Evolutionary conservation across 2,797 vertebrate genomes (phyloP), one percentile per base, ranked within the genome.

Genomic region (Chromobotia macracanthus): DNA sequence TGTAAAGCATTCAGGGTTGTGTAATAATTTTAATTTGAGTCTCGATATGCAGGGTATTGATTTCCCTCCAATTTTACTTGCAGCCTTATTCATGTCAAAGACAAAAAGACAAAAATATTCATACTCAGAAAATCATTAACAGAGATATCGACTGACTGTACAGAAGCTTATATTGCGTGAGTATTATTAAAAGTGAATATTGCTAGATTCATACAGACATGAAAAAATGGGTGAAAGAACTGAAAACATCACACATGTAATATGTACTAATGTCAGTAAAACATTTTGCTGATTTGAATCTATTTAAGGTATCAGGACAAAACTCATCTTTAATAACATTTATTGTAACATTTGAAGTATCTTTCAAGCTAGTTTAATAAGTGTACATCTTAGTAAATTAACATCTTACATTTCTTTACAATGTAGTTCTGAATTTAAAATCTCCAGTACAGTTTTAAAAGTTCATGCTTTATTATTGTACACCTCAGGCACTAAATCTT

Each of bases 1-100:
- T 21, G 1, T 19, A 35, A 31, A 18, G 50, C 55, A 35, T 50
- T 71, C 10, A 71, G 15, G 44, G 65, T 46, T 58, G 18, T 6
- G 6, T 51, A 9, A 21, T 0, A 65, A 74, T n/a, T n/a, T n/a
- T n/a, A 82, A 88, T 67, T 35, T 0, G 72, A 18, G 50, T 78
- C 81, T 87, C 48, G 83, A 83, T 85, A 72, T 64, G 58, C 58
- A 21, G n/a, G 23, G 61, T 3, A 79, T 65, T 64, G 60, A 64
- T 72, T 72, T 3, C 4, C 16, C 21, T 67, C 65, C 51, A 53
- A 53, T 60, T 77, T 35, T 3, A 31, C 35, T 70, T 44, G 38
- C 19, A 63, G 58, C 19, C 19, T 2, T 83, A 70, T 41, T 73
- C 86, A 79, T 58, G 50, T 81, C 79, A 74, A 84, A 79, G 28